Evolutionary conservation across 2,797 vertebrate species (phyloP).

Genomic region (Oreochromis grahami): DNA sequence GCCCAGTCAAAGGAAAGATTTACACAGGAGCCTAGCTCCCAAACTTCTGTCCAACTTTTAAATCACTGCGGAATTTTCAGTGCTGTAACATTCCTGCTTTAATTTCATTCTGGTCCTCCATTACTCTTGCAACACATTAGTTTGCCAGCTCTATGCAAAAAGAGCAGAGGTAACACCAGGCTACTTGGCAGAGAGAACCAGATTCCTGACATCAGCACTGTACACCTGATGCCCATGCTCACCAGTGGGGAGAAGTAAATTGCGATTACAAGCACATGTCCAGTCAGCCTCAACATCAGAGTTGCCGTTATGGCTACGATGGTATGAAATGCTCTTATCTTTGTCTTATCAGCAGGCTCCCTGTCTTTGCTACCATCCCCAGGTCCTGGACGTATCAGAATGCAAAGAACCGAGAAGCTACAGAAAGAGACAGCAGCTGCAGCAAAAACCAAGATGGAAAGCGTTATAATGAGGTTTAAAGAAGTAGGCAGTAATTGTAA

Average conservation of each 20-base stretch:
- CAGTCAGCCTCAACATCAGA: neutral
- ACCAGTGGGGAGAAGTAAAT: neutral
- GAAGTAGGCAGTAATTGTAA: fast-evolving
- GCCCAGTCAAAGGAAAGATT: neutral
- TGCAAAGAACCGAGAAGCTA: slow-evolving; percentile 9
- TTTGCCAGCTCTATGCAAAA: slow-evolving; percentile 4
- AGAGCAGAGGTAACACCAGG: slow-evolving; percentile 24
- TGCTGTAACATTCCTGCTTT: neutral
- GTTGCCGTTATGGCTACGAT: neutral
- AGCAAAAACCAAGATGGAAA: neutral
- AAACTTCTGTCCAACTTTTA: neutral
- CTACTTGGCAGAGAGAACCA: slow-evolving; percentile 10
- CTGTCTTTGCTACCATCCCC: neutral
- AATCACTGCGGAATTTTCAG: neutral
- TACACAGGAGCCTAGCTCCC: neutral
- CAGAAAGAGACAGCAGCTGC: neutral
- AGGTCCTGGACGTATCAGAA: neutral
- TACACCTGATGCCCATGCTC: neutral
- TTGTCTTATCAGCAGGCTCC: neutral
- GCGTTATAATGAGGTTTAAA: fast-evolving
- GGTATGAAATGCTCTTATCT: slow-evolving; percentile 8
- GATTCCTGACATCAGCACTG: neutral
- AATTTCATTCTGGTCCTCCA: neutral
- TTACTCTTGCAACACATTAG: neutral
- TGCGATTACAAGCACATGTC: neutral